Evolutionary conservation across 92 coral and sea anemone genomes (phyloP), one percentile per base, ranked within the genome.

Genomic region (Micromussa lordhowensis): DNA sequence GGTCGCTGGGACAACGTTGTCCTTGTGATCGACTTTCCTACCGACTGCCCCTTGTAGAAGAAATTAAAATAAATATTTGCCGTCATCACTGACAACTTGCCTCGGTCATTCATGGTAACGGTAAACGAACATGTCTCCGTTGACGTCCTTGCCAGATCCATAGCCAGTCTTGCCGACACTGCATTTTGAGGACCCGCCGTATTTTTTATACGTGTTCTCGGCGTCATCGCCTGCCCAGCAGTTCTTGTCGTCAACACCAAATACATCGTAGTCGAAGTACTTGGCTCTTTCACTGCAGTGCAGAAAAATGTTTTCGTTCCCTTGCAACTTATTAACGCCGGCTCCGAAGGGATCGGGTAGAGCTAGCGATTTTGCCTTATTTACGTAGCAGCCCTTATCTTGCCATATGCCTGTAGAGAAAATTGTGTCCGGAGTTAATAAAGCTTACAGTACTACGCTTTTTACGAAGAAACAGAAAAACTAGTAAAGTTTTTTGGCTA

Each of bases 61-160:
- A 36, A 36, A 36, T 51, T 2, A 51, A 51, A 51, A 51, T 54
- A 54, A 54, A 54, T 14, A n/a, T 54, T 13, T 40, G 59, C 59
- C 59, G 19, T 12, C 2, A 17, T 54, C 19, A 14, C 3, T 13
- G 19, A 34, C 13, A 77, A 44, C 80, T 3, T n/a, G 28, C 80
- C 81, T 77, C 32, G 17, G 10, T 54, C 61, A 40, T 40, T 14
- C 38, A 5, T 70, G 9, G 17, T 30, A 72, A 21, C 77, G 81
- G 31, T 77, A 77, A 36, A 77, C 81, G 15, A 77, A 77, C 36
- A 77, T 51, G 81, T 51, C 64, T 12, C 81, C 81, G 31, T 48
- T 24, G 18, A 48, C 53, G 13, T 29, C 81, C 14, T 54, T 51
- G 36, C 63, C 81, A 10, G 58, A 53, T 12, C 81, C 81, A n/a